Evolutionary conservation across 2,113 vertebrate species (phyloP).

Genomic region (Numida meleagris): DNA sequence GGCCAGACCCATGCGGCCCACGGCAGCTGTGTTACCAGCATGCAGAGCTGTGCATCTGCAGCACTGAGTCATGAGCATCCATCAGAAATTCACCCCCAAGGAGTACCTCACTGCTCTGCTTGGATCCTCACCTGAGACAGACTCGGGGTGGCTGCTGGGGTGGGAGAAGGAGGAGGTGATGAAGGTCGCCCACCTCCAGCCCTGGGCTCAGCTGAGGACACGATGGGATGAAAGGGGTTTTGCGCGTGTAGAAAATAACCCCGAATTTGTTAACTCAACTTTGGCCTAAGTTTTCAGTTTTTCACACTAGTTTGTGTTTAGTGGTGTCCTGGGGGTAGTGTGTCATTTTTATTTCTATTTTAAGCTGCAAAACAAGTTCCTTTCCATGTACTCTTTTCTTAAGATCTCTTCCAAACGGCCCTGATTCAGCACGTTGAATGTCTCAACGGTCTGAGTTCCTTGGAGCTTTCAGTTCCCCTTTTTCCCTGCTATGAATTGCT

Average conservation of each 20-base stretch:
- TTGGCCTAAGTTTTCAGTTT: not conserved
- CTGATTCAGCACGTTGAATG: not conserved
- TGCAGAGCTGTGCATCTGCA: fast-evolving
- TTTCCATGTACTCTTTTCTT: not conserved
- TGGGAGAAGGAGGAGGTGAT: not conserved
- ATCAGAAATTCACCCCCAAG: not conserved
- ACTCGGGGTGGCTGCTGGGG: not conserved
- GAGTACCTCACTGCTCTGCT: fast-evolving
- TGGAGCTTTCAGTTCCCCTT: not conserved
- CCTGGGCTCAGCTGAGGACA: not conserved
- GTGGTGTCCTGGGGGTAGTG: not conserved
- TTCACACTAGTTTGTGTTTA: not conserved
- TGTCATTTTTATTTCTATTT: not conserved
- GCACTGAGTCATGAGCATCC: not conserved
- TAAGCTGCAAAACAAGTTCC: not conserved
- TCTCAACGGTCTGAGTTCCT: not conserved
- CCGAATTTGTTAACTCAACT: not conserved
- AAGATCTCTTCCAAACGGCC: not conserved
- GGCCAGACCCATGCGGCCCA: not conserved
- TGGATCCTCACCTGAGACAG: fast-evolving
- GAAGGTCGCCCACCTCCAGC: not conserved
- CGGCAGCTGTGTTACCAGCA: not conserved
- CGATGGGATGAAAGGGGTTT: not conserved
- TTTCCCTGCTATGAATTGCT: not conserved
- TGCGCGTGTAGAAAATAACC: not conserved